A percentile compares a stretch with the other conserved stretches of the same genome.
These are phyloP conservation scores for Ammodramus savannarum DNA, from an alignment of 2,113 vertebrate species.

Conservation along the genomic window DNA sequence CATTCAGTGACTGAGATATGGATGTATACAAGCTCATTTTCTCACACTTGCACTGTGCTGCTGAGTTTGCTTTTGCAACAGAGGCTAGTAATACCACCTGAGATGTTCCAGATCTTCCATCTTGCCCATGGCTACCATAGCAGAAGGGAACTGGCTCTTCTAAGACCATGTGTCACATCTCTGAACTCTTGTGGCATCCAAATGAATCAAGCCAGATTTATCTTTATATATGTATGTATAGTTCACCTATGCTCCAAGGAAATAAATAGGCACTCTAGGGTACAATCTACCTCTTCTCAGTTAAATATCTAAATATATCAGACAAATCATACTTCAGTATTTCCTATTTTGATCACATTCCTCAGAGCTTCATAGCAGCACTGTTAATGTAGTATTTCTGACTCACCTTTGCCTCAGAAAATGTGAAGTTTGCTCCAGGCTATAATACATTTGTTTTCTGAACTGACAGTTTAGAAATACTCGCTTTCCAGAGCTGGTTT, in stretches of 20 bases:
- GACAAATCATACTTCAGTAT: not conserved
- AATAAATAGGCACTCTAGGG: not conserved
- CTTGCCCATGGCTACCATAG: not conserved
- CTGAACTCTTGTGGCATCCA: not conserved
- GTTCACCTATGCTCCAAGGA: not conserved
- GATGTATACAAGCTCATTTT: not conserved
- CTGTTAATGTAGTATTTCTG: not conserved
- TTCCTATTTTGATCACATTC: not conserved
- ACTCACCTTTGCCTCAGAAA: slow-evolving; percentile 20
- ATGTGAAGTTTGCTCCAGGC: slow-evolving; percentile 4
- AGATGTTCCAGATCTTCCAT: not conserved
- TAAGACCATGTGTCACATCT: not conserved
- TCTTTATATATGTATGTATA: not conserved
- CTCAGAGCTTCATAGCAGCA: not conserved
- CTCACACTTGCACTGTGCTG: not conserved
- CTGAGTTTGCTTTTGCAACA: not conserved
- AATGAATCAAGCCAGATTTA: not conserved
- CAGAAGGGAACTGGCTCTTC: not conserved
- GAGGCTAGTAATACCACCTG: not conserved
- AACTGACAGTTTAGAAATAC: not conserved
- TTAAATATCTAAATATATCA: not conserved
- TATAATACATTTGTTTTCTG: not conserved
- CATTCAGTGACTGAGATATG: not conserved
- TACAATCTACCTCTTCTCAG: not conserved
- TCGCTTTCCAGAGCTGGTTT: not conserved